Evolutionary conservation across 2,888 invertebrate species (phyloP).

Genomic region (Dastarcus helophoroides): DNA sequence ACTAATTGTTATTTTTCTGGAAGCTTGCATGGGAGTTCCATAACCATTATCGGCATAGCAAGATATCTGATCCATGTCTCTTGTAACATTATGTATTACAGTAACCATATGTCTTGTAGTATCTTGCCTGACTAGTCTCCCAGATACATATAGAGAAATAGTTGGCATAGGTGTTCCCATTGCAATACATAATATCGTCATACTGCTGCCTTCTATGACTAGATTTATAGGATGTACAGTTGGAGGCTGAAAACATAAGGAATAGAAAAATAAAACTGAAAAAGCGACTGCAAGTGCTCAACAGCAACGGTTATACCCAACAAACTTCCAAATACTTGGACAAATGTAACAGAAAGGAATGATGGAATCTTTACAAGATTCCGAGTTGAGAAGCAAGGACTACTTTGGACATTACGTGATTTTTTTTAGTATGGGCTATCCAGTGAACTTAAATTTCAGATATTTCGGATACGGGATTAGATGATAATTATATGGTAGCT

Average conservation of each 20-base stretch:
- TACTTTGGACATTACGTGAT: no score
- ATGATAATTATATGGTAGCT: no score
- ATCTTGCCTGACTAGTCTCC: constrained; percentile 68
- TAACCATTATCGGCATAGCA: constrained; percentile 84
- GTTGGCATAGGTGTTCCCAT: constrained; percentile 79
- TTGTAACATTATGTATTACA: constrained; percentile 71
- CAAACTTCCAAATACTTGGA: no score
- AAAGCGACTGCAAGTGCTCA: no score
- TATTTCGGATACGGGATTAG: no score
- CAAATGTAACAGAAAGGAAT: no score
- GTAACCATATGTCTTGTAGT: constrained; percentile 78
- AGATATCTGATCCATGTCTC: constrained; percentile 76
- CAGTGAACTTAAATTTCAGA: no score
- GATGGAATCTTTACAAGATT: no score
- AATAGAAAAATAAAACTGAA: no score
- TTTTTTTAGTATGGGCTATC: no score
- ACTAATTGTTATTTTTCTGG: constrained; percentile 66
- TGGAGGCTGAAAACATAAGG: constrained; percentile 59
- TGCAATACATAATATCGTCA: constrained; percentile 76
- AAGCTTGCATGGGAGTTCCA: constrained; percentile 77
- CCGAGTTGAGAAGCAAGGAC: no score
- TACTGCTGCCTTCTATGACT: constrained; percentile 73
- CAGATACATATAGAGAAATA: constrained; percentile 70
- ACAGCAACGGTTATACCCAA: constrained; percentile 1
- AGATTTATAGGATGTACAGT: constrained; percentile 74